Base-by-base conservation (phyloP, 2,797 vertebrate genomes). In the Moxostoma hubbsi region DNA sequence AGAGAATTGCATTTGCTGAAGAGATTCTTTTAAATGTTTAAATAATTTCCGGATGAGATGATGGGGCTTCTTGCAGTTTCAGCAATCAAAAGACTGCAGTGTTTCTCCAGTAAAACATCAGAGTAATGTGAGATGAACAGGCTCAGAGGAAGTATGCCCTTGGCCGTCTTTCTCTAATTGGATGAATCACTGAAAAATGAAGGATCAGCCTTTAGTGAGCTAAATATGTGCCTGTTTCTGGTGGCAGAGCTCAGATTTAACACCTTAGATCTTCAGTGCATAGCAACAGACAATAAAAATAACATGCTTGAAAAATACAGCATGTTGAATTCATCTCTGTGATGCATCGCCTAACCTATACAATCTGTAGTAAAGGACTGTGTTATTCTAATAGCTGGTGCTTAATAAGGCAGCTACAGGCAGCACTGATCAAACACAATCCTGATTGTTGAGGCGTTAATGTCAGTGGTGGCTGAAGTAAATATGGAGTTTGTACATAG, bases 381-480 rank as follows among this genome's bases (percentile, higher is more conserved):
- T 45, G 62, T 46, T 46, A 36, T 36, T 36, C 36, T 36, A 36
- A 36, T 36, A 46, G 62, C 36, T n/a, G 62, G 12, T 64, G 67
- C 36, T 63, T 68, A 59, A 76, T 24, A 62, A 51, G 65, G 65
- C 55, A 45, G 45, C 46, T 68, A n/a, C 8, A 46, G 62, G 43
- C 24, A 62, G 55, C 57, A 49, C 66, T 70, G 66, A 46, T 77
- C 75, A 77, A 70, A 70, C 66, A 70, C 66, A 18, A 53, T 62
- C 24, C 24, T 78, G 54, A 71, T 71, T 71, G 76, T 71, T 78
- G 51, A 71, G 59, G 76, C 47, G 43, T 78, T 71, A 78, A 78
- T 67, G 67, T 78, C 67, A 78, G 58, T 15, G 13, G 62, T 46
- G 43, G 43, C 43, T 12, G n/a, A 43, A 64, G 45, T 43, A 46